Evolutionary conservation across 2,113 vertebrate genomes (phyloP).

Genomic region (Paratilapia polleni): DNA sequence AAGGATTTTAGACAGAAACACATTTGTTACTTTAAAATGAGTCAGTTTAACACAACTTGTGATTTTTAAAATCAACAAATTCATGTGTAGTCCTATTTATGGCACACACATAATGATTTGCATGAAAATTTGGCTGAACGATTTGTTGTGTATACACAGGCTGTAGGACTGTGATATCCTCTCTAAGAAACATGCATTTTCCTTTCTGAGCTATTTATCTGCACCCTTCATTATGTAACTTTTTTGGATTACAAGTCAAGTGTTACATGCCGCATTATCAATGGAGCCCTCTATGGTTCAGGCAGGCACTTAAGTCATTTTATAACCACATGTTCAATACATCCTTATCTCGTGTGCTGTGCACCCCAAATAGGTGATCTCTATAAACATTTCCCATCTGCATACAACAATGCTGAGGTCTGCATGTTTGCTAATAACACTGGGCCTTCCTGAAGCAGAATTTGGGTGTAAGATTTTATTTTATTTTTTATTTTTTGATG

Average conservation of each 20-base stretch:
- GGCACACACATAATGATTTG: background rate
- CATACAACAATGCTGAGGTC: background rate
- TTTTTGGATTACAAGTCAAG: background rate
- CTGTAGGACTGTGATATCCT: slow-evolving; percentile 20
- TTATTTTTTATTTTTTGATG: too few species aligned
- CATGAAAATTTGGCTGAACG: background rate
- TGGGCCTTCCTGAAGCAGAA: background rate
- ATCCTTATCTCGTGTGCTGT: background rate
- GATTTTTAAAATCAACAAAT: background rate
- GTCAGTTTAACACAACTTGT: background rate
- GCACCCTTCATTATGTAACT: background rate
- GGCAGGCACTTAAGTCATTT: background rate
- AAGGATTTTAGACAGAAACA: background rate
- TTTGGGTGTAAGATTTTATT: background rate
- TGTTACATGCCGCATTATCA: slow-evolving; percentile 2
- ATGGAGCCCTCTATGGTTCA: background rate
- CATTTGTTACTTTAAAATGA: background rate
- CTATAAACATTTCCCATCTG: background rate
- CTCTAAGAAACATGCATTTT: slow-evolving; percentile 4
- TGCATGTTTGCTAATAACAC: background rate
- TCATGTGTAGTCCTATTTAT: background rate
- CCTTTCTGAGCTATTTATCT: background rate
- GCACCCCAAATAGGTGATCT: background rate
- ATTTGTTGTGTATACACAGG: slow-evolving; percentile 2
- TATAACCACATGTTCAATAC: background rate